phyloP scores from a whole-genome alignment of 2,797 vertebrate species.

The Rachycentron canadum region DNA sequence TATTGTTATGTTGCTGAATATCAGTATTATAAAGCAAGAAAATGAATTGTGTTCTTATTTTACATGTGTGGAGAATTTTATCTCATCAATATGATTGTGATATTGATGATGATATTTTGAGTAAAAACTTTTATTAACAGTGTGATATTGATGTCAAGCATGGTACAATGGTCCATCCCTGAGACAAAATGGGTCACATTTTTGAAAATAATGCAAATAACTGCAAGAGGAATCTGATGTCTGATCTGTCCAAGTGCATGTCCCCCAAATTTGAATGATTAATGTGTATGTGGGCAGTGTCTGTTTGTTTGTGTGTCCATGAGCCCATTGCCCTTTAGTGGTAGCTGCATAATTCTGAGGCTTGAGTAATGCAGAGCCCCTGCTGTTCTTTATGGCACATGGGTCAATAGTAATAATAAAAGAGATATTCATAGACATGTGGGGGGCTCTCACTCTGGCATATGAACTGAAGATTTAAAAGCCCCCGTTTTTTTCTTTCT shows the following conservation, averaged over 20 bases:
- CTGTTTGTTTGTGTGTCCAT: constrained; percentile 37
- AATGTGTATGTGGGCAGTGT: constrained; percentile 10
- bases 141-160: neutral
- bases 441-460: constrained; percentile 51
- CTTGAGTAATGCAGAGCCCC: constrained; percentile 75
- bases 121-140: neutral
- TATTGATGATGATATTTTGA: neutral
- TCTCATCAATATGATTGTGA: neutral
- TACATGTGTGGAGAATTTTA: neutral
- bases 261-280: constrained; percentile 5
- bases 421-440: constrained; percentile 84
- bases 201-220: neutral
- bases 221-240: neutral
- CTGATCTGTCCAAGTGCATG: neutral
- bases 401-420: constrained; percentile 85
- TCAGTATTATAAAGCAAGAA: neutral
- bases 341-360: constrained; percentile 58
- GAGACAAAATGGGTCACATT: neutral
- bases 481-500: constrained; percentile 38
- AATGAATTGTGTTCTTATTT: neutral
- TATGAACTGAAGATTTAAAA: constrained; percentile 74
- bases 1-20: neutral
- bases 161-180: neutral
- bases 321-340: constrained; percentile 62
- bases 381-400: constrained; percentile 75